Evolutionary conservation across 2,888 invertebrate genomes (phyloP).

Genomic region (Microctonus brassicae): DNA sequence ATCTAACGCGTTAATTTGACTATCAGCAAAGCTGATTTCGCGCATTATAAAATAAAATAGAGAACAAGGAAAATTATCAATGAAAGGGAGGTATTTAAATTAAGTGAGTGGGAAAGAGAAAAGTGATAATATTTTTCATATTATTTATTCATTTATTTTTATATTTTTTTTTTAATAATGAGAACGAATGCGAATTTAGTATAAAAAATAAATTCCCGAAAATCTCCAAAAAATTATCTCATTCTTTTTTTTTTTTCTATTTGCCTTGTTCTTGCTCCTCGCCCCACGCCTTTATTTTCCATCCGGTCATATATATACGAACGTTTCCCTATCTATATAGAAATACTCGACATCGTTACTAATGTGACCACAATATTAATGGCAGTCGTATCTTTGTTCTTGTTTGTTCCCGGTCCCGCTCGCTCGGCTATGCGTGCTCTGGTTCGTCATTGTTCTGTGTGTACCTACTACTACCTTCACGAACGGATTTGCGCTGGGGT

Average conservation of each 20-base stretch:
- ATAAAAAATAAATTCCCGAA: conserved; percentile 12
- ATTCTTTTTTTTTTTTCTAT: conserved; percentile 15
- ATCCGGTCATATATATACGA: conserved; percentile 16
- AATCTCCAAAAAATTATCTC: conserved; percentile 21
- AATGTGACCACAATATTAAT: conserved; percentile 70
- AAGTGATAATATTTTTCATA: no score
- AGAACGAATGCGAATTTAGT: conserved; percentile 30
- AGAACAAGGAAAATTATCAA: not conserved
- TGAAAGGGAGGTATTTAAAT: conserved; percentile 8
- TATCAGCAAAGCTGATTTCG: conserved; percentile 38
- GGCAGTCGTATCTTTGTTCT: conserved; percentile 70
- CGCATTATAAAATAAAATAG: not conserved
- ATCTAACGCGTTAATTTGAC: conserved; percentile 37
- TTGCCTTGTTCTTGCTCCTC: not conserved
- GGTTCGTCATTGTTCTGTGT: conserved; percentile 71
- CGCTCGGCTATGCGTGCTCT: conserved; percentile 70
- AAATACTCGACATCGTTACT: conserved; percentile 67
- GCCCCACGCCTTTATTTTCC: not conserved
- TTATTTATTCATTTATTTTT: not conserved
- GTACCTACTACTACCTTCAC: conserved; percentile 70
- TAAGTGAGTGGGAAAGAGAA: no score
- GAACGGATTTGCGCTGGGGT: conserved; percentile 70
- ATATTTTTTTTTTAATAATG: conserved; percentile 26
- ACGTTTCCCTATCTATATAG: conserved; percentile 54
- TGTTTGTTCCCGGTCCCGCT: conserved; percentile 71